These are phyloP conservation scores for Origma solitaria DNA, from an alignment of 2,113 vertebrate species.

Conservation along the genomic window DNA sequence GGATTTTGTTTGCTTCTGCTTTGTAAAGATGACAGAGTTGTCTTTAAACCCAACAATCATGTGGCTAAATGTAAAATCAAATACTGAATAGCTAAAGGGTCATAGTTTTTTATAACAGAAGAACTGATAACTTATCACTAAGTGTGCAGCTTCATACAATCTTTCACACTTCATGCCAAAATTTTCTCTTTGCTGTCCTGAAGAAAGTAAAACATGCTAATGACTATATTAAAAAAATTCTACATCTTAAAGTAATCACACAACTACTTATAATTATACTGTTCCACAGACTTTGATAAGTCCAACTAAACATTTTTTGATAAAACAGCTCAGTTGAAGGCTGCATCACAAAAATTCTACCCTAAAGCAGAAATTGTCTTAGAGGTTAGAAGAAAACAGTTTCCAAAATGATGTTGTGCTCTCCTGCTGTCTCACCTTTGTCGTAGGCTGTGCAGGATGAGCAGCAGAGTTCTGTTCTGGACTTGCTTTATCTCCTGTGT, in stretches of 20 bases:
- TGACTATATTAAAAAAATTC: not conserved
- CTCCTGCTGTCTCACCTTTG: conserved; percentile 74
- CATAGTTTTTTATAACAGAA: not conserved
- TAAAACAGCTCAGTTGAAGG: not conserved
- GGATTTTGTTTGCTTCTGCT: not conserved
- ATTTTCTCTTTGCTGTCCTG: not conserved
- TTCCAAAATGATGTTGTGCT: not conserved
- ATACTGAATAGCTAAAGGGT: not conserved
- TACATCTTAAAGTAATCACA: not conserved
- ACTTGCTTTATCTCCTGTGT: conserved; percentile 86
- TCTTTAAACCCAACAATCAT: not conserved
- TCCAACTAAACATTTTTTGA: not conserved
- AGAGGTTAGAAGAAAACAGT: not conserved
- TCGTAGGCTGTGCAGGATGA: conserved; percentile 62
- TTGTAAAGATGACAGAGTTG: not conserved
- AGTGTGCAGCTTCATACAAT: not conserved
- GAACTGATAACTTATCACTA: not conserved
- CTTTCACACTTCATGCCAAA: not conserved
- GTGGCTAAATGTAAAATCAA: not conserved
- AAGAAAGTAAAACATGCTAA: not conserved
- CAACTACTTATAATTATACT: not conserved
- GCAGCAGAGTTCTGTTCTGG: conserved; percentile 71
- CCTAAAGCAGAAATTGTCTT: not conserved
- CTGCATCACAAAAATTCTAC: not conserved
- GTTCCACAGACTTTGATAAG: not conserved